Conservation (phyloP, 2,113 vertebrate genomes). For the Psephotus haematonotus region DNA sequence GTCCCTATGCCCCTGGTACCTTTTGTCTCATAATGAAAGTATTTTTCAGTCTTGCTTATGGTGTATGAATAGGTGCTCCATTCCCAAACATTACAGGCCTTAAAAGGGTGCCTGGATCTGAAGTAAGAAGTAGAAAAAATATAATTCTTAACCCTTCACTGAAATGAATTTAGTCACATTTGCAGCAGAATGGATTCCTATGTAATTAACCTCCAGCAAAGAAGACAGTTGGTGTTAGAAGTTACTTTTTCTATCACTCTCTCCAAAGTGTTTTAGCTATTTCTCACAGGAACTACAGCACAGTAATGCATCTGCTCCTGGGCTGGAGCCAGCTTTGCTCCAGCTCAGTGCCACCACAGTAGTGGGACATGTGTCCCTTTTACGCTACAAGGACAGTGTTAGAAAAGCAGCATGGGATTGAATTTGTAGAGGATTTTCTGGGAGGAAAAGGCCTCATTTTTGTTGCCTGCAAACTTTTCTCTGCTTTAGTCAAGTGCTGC, state of each 20-base stretch:
- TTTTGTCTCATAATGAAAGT: neutral
- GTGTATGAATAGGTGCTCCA: neutral
- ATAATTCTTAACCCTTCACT: neutral
- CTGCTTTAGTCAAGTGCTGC: neutral
- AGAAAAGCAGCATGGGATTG: neutral
- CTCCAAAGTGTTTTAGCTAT: neutral
- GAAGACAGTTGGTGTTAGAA: neutral
- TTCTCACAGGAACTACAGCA: neutral
- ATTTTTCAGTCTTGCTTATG: neutral
- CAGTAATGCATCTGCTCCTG: neutral
- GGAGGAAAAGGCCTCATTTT: neutral
- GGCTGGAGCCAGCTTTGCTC: neutral
- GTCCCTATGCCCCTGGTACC: neutral
- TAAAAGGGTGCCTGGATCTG: neutral
- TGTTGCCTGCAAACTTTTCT: neutral
- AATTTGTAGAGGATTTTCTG: neutral
- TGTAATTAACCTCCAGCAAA: neutral
- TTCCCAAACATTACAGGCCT: neutral
- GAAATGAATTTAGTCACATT: neutral
- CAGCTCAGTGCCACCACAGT: neutral
- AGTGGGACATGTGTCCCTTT: neutral
- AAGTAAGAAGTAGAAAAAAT: neutral
- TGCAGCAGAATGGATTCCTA: neutral
- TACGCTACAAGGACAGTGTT: neutral
- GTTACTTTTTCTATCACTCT: neutral